These are phyloP conservation scores for Panopea generosa DNA, from an alignment of 2,888 invertebrate species.

Conservation along the genomic window DNA sequence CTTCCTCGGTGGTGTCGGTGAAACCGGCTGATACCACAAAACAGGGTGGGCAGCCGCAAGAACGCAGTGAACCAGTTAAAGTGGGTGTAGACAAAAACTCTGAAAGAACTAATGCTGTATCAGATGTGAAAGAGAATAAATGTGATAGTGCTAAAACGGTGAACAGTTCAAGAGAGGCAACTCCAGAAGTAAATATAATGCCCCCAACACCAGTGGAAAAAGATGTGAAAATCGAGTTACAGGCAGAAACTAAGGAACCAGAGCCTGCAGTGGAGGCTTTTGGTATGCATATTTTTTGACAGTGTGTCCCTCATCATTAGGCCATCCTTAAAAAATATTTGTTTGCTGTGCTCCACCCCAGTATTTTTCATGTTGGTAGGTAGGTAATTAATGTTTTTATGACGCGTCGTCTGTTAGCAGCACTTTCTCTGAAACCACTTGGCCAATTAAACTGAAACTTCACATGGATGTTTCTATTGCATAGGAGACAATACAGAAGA, in stretches of 20 bases:
- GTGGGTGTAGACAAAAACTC: conserved; percentile 42
- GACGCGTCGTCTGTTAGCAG: too few relatives aligned
- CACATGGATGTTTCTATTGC: too few relatives aligned
- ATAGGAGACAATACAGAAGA: too few relatives aligned
- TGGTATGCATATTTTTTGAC: too few relatives aligned
- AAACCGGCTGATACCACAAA: not conserved
- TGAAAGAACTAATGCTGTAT: conserved; percentile 25
- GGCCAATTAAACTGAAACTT: too few relatives aligned
- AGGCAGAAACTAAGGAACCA: conserved; percentile 34
- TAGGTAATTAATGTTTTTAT: too few relatives aligned
- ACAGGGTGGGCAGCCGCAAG: not conserved
- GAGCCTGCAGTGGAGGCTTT: conserved; percentile 4
- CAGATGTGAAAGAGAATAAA: conserved; percentile 1
- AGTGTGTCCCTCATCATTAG: too few relatives aligned
- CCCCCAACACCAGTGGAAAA: conserved; percentile 62
- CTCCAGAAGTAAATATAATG: conserved; percentile 57
- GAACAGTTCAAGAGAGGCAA: conserved; percentile 17
- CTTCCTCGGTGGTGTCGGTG: not conserved
- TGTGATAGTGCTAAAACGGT: not conserved
- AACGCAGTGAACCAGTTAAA: conserved; percentile 33
- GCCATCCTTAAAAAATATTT: too few relatives aligned
- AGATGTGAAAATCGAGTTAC: conserved; percentile 46
- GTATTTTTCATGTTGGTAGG: too few relatives aligned
- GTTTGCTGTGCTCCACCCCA: too few relatives aligned
- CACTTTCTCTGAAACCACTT: too few relatives aligned